A percentile compares a stretch with the other conserved stretches of the same genome.
Evolutionary conservation across 2,797 vertebrate species (phyloP).

Genomic region (Danio kyathit): DNA sequence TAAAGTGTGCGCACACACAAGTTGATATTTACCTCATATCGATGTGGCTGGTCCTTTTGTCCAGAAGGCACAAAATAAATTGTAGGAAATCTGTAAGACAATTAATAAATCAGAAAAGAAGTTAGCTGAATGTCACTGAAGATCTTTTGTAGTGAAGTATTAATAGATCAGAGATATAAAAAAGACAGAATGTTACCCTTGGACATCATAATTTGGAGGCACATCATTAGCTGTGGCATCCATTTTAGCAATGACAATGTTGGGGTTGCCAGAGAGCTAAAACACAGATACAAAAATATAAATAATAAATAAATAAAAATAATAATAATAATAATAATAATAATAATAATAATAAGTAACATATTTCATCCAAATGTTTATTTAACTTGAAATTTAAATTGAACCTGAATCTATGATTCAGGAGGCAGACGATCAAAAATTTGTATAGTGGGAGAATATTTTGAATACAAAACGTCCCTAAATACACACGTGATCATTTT

Average conservation of each 20-base stretch:
- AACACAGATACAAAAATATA: constrained; percentile 17
- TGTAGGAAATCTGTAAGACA: constrained; percentile 75
- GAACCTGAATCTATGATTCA: too few relatives aligned
- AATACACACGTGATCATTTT: too few relatives aligned
- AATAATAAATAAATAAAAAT: not conserved
- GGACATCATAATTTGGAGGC: constrained; percentile 76
- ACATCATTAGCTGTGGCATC: constrained; percentile 79
- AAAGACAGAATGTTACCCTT: constrained; percentile 72
- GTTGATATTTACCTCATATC: constrained; percentile 76
- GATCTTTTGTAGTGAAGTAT: not conserved
- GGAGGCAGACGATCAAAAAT: too few relatives aligned
- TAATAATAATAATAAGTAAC: too few relatives aligned
- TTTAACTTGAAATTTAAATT: too few relatives aligned
- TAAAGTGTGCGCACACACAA: not conserved
- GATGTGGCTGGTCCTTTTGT: constrained; percentile 74
- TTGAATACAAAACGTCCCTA: too few relatives aligned
- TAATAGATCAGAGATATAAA: not conserved
- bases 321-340: too few relatives aligned
- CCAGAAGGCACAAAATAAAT: constrained; percentile 75
- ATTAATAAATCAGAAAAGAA: not conserved
- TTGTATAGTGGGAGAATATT: too few relatives aligned
- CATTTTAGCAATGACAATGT: constrained; percentile 78
- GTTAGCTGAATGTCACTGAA: not conserved
- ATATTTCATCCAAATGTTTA: too few relatives aligned
- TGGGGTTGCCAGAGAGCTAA: constrained; percentile 71